A percentile compares a stretch with the other conserved stretches of the same genome.
Evolutionary conservation across 2,888 invertebrate genomes (phyloP).

Genomic region (Dorcus parallelipipedus): DNA sequence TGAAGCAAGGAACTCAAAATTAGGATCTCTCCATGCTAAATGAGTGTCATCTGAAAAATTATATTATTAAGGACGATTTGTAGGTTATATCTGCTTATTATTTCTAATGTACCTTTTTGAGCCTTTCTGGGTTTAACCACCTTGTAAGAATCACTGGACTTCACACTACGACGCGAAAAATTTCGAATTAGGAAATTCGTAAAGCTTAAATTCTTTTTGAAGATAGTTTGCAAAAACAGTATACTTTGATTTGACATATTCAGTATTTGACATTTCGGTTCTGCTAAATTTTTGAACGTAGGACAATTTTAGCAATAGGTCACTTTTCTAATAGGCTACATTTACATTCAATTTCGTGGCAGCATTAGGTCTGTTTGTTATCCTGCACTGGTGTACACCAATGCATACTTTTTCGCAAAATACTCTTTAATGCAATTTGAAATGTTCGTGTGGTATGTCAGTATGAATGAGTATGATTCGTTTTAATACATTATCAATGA

Average conservation of each 20-base stretch:
- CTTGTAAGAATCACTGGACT: slow-evolving; percentile 40
- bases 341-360: too few species aligned
- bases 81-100: background rate
- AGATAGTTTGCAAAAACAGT: slow-evolving; percentile 11
- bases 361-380: too few species aligned
- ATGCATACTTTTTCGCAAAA: too few species aligned
- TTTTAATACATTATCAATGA: too few species aligned
- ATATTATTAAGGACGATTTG: slow-evolving; percentile 12
- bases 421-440: too few species aligned
- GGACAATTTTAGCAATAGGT: too few species aligned
- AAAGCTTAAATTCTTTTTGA: slow-evolving; percentile 18
- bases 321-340: too few species aligned
- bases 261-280: slow-evolving; percentile 11
- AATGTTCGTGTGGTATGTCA: too few species aligned
- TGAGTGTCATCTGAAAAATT: slow-evolving; percentile 34
- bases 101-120: slow-evolving; percentile 30
- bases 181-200: slow-evolving; percentile 26
- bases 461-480: too few species aligned
- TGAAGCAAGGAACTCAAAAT: slow-evolving; percentile 63
- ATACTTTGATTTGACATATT: slow-evolving; percentile 32
- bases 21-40: slow-evolving; percentile 51
- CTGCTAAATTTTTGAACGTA: slow-evolving; percentile 3
- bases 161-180: slow-evolving; percentile 42
- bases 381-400: too few species aligned
- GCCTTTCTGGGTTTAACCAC: slow-evolving; percentile 36